Conservation (phyloP, 2,888 invertebrate genomes). For the Hirtodrosophila histrioides region DNA sequence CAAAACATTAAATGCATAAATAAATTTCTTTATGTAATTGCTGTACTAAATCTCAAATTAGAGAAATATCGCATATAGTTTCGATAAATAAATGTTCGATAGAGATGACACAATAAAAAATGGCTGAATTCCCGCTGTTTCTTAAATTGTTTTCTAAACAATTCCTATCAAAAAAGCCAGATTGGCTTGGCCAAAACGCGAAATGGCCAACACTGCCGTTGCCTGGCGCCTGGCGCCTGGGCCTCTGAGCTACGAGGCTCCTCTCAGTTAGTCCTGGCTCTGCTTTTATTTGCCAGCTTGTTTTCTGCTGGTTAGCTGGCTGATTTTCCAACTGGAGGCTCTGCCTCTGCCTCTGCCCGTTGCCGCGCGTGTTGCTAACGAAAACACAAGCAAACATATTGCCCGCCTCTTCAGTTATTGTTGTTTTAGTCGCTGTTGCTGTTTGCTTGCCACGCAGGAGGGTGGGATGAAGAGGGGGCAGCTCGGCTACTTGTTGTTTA, state of each 20-base stretch:
- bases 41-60: too few relatives aligned
- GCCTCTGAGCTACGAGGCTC: conserved; percentile 21
- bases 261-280: conserved; percentile 20
- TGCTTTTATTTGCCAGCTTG: conserved; percentile 76
- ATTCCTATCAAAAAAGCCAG: too few relatives aligned
- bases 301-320: conserved; percentile 75
- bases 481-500: conserved; percentile 61
- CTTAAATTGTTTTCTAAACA: too few relatives aligned
- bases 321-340: conserved; percentile 64
- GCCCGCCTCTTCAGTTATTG: conserved; percentile 41
- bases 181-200: too few relatives aligned
- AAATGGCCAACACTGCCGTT: conserved; percentile 11
- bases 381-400: conserved; percentile 71
- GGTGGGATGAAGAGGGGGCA: not conserved
- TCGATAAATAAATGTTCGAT: too few relatives aligned
- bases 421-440: conserved; percentile 27
- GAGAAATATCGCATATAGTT: too few relatives aligned
- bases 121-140: too few relatives aligned
- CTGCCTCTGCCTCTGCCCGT: conserved; percentile 10
- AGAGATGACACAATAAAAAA: too few relatives aligned
- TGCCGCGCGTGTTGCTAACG: conserved; percentile 59
- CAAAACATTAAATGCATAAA: too few relatives aligned
- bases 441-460: not conserved
- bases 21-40: too few relatives aligned
- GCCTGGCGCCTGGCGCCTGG: conserved; percentile 30